phyloP scores from a whole-genome alignment of 1,140 invertebrate species.

The Lepidurus apus region DNA sequence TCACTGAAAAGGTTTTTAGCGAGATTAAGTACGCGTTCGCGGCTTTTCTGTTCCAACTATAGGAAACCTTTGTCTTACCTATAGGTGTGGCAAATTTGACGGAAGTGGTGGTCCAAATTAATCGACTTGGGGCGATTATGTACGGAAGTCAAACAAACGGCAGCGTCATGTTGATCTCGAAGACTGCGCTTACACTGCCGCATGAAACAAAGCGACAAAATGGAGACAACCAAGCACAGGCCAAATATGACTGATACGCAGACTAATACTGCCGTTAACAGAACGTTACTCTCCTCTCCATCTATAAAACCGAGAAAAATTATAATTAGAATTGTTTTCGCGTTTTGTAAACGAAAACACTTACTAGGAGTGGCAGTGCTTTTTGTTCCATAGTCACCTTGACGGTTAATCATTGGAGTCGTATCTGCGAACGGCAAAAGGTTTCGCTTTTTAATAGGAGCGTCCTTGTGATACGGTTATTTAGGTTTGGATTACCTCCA shows the following conservation, averaged over 20 bases:
- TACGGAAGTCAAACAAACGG: slow-evolving; percentile 30
- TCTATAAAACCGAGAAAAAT: background rate
- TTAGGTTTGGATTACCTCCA: background rate
- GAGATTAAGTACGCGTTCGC: background rate
- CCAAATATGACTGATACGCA: slow-evolving; percentile 29
- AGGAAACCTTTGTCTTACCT: background rate
- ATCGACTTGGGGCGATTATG: slow-evolving; percentile 32
- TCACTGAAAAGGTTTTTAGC: background rate
- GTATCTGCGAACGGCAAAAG: background rate
- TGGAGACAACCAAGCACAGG: slow-evolving; percentile 23
- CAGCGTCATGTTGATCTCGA: slow-evolving; percentile 28
- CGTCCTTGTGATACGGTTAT: background rate
- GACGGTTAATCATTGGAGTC: background rate
- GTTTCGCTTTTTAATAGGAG: background rate
- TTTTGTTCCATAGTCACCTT: background rate
- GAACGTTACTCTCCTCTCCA: slow-evolving; percentile 22
- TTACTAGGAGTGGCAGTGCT: background rate
- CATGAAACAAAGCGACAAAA: slow-evolving; percentile 30
- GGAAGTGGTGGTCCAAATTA: slow-evolving; percentile 32
- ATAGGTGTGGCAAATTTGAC: slow-evolving; percentile 22
- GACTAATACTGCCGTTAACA: slow-evolving; percentile 32
- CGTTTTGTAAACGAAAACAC: background rate
- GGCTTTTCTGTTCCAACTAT: background rate
- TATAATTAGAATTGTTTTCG: background rate
- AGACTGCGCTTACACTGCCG: slow-evolving; percentile 27